Conservation (phyloP, 2,888 invertebrate species). For the Leucozona laternaria region DNA sequence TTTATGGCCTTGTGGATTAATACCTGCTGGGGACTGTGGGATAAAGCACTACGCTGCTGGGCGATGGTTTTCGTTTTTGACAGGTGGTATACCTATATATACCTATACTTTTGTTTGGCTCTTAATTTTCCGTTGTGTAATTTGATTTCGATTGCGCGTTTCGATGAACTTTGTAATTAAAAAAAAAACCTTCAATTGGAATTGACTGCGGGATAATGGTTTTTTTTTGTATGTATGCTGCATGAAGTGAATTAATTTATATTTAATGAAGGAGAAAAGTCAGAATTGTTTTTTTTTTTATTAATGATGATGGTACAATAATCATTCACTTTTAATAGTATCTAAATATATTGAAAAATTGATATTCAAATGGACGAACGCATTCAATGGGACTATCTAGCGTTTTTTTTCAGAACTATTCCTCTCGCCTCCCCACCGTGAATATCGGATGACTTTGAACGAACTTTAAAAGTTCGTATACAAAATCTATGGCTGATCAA, state of each 20-base stretch:
- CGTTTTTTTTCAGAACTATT: no score
- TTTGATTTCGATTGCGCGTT: conserved; percentile 49
- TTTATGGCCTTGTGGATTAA: conserved; percentile 26
- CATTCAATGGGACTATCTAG: no score
- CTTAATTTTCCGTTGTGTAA: conserved; percentile 39
- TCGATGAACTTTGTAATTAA: conserved; percentile 47
- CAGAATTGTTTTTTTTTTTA: not conserved
- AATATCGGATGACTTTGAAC: no score
- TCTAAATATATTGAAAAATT: no score
- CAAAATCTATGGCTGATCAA: no score
- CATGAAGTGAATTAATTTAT: not conserved
- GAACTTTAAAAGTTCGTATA: no score
- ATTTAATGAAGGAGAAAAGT: conserved; percentile 11
- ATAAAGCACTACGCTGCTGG: not conserved
- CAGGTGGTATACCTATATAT: not conserved
- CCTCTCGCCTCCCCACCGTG: no score
- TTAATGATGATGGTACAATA: not conserved
- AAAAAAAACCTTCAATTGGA: conserved; percentile 30
- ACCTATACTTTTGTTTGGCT: not conserved
- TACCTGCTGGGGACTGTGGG: conserved; percentile 1
- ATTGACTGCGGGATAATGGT: conserved; percentile 17
- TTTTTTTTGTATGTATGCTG: not conserved
- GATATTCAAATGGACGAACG: no score
- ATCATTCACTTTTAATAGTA: not conserved
- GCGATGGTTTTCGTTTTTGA: not conserved